Evolutionary conservation across 2,888 invertebrate genomes (phyloP).

Genomic region (Apodemia mormo): DNA sequence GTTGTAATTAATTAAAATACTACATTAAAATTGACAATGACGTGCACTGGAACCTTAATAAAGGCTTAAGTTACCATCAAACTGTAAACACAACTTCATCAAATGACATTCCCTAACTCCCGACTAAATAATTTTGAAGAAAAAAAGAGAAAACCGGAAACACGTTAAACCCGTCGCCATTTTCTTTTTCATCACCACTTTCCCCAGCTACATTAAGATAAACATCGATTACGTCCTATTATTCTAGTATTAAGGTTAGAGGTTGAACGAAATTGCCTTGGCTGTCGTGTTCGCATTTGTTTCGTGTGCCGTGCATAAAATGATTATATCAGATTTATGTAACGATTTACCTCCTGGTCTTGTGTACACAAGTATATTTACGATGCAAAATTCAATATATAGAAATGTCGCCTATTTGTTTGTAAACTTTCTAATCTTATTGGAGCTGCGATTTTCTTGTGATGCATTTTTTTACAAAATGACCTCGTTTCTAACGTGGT

Average conservation of each 20-base stretch:
- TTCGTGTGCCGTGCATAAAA: slow-evolving; percentile 30
- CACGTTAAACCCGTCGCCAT: slow-evolving; percentile 46
- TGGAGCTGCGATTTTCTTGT: neutral
- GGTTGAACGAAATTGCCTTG: slow-evolving; percentile 18
- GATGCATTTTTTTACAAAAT: neutral
- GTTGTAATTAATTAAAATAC: too few species aligned
- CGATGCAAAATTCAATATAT: slow-evolving; percentile 3
- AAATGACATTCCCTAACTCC: neutral
- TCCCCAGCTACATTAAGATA: slow-evolving; percentile 43
- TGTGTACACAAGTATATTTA: slow-evolving; percentile 5
- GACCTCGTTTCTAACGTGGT: neutral
- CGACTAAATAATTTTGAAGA: neutral
- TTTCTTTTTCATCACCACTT: slow-evolving; percentile 72
- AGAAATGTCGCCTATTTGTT: neutral
- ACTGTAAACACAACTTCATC: neutral
- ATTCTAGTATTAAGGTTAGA: slow-evolving; percentile 38
- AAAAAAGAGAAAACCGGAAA: neutral
- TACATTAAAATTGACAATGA: too few species aligned
- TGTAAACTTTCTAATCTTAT: slow-evolving; percentile 13
- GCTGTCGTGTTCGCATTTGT: slow-evolving; percentile 29
- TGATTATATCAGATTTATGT: slow-evolving; percentile 28
- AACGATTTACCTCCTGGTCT: slow-evolving; percentile 22
- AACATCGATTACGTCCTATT: slow-evolving; percentile 41
- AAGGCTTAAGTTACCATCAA: neutral
- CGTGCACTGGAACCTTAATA: too few species aligned